Evolutionary conservation across 2,113 vertebrate species (phyloP), one percentile per base, ranked within the genome.

Genomic region (Pseudolaguvia tuberculata): DNA sequence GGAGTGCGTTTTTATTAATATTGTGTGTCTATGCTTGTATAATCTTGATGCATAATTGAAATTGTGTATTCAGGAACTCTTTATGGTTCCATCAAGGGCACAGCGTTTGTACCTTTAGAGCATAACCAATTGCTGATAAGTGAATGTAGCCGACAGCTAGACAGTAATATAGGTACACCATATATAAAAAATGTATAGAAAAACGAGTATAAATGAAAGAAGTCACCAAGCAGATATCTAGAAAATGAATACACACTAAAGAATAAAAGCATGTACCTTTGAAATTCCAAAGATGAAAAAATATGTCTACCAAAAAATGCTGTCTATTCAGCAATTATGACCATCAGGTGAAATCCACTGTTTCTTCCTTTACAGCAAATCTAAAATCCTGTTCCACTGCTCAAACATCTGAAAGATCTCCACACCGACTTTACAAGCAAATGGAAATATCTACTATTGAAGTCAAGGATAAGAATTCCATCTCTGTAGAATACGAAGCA

Each of bases 361-460:
- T 74, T 55, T 2, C 17, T 48, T 20, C n/a, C n/a, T n/a, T n/a
- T n/a, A n/a, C n/a, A n/a, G n/a, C n/a, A n/a, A n/a, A n/a, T 25
- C 48, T 65, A 53, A 75, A 68, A 75, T 53, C 17, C 39, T 23
- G 35, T 59, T 45, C 21, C 35, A 57, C 25, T n/a, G 18, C 17
- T 42, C 50, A 42, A 3, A 75, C 39, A 58, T 12, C 23, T 48
- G 53, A 56, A 66, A 14, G 20, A 75, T 57, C 25, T 10, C 25
- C 48, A 29, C 25, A 68, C 39, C 39, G 25, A 21, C 31, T 53
- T 45, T 53, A 35, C 21, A 50, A 23, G 47, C 17, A 48, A n/a
- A n/a, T 57, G 39, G 35, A 75, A 75, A 75, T 51, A 62, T 51
- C 25, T 14, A 48, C 18, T 29, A 31, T 39, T 75, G 73, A 65